phyloP scores from a whole-genome alignment of 2,113 vertebrate species.

The Lampris megalopsis region DNA sequence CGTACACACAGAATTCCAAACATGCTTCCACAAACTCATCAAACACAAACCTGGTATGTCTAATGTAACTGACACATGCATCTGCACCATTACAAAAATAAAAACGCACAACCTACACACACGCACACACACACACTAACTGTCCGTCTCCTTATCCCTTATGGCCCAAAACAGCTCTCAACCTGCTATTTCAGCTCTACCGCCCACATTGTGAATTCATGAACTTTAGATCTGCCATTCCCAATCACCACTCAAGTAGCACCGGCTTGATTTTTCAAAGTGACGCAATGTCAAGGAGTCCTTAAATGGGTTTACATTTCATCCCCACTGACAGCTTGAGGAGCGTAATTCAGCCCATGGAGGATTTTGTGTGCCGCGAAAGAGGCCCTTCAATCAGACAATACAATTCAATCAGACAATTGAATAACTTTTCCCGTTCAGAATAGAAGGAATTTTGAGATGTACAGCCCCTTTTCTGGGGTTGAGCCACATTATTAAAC shows the following conservation, averaged over 20 bases:
- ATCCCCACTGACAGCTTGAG: constrained; percentile 58
- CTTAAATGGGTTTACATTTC: constrained; percentile 54
- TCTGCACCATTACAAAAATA: neutral
- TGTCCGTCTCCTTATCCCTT: constrained; percentile 41
- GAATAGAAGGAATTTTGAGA: constrained; percentile 17
- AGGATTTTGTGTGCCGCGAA: constrained; percentile 42
- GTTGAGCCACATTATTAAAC: constrained; percentile 41
- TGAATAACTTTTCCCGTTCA: neutral
- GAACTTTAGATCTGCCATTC: constrained; percentile 61
- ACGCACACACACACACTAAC: constrained; percentile 43
- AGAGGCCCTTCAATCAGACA: constrained; percentile 45
- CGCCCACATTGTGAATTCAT: constrained; percentile 68
- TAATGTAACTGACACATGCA: neutral
- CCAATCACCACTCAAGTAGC: constrained; percentile 60
- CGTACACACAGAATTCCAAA: neutral
- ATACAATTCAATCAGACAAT: constrained; percentile 52
- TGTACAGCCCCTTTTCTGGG: constrained; percentile 18
- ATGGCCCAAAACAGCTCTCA: constrained; percentile 37
- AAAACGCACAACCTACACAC: too few relatives aligned
- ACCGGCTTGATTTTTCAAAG: constrained; percentile 60
- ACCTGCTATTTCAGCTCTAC: constrained; percentile 29
- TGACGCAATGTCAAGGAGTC: constrained; percentile 68
- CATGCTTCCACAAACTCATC: neutral
- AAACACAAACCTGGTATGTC: neutral
- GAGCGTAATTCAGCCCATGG: constrained; percentile 50